These are phyloP conservation scores for Myripristis murdjan DNA, from an alignment of 2,797 vertebrate species.

Conservation along the genomic window DNA sequence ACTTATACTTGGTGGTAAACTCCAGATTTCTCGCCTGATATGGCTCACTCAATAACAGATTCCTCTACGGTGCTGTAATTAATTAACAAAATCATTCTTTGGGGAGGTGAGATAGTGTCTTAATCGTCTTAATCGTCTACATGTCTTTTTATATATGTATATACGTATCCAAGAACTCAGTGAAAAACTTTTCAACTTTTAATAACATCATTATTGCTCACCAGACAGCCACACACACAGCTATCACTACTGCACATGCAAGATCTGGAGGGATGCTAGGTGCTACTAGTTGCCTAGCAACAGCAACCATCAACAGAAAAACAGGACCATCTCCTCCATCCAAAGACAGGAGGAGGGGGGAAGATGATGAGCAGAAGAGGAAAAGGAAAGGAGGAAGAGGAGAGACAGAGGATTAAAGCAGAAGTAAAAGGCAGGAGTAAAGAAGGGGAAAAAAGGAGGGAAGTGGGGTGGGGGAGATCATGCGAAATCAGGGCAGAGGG, in stretches of 20 bases:
- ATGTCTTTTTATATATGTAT: too few species aligned
- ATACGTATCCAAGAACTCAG: too few species aligned
- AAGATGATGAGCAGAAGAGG: background rate
- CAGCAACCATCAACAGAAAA: slow-evolving; percentile 58
- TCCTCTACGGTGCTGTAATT: too few species aligned
- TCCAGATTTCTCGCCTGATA: background rate
- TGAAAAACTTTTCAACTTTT: background rate
- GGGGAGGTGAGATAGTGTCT: background rate
- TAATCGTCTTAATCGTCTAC: too few species aligned
- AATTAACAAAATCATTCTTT: background rate
- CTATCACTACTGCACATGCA: slow-evolving; percentile 13
- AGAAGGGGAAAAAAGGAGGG: background rate
- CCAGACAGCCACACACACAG: background rate
- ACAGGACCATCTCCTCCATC: slow-evolving; percentile 35
- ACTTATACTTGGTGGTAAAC: slow-evolving; percentile 53
- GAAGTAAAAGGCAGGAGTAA: background rate
- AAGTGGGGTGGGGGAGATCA: slow-evolving; percentile 5
- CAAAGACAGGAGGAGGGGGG: slow-evolving; percentile 38
- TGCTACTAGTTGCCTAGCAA: slow-evolving; percentile 62
- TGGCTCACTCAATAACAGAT: too few species aligned
- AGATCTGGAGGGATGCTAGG: slow-evolving; percentile 41
- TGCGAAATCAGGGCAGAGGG: slow-evolving; percentile 63
- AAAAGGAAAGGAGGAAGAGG: background rate
- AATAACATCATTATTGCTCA: background rate
- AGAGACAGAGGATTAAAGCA: background rate